phyloP scores from a whole-genome alignment of 2,888 invertebrate genomes.

The Oasisia sp. region DNA sequence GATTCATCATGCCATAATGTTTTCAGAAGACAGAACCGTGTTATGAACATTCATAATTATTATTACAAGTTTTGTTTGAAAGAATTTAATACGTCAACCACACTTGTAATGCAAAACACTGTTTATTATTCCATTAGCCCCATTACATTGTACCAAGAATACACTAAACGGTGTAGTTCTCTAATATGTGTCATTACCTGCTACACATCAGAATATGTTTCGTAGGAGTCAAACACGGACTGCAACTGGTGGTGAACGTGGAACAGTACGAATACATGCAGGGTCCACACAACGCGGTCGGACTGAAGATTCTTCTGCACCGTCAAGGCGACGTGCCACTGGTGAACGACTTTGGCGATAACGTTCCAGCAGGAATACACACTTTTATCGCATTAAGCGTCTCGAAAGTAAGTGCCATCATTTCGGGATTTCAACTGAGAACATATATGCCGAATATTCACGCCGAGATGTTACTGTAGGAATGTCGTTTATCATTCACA shows the following conservation, averaged over 20 bases:
- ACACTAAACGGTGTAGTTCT: too few species aligned
- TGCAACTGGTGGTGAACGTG: slow-evolving; percentile 35
- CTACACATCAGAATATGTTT: background rate
- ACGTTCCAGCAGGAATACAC: slow-evolving; percentile 33
- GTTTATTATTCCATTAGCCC: background rate
- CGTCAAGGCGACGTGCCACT: slow-evolving; percentile 30
- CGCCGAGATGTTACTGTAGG: too few species aligned
- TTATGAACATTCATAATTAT: too few species aligned
- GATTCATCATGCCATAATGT: too few species aligned
- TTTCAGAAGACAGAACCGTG: too few species aligned
- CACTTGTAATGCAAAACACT: too few species aligned
- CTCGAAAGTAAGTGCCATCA: background rate
- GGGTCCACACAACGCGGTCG: slow-evolving; percentile 36
- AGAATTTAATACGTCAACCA: too few species aligned
- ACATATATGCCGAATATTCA: background rate
- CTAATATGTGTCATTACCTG: background rate
- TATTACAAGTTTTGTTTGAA: too few species aligned
- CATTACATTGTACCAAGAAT: too few species aligned
- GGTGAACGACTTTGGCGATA: slow-evolving; percentile 31
- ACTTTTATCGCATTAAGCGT: background rate
- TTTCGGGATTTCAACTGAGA: background rate
- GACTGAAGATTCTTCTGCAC: slow-evolving; percentile 34
- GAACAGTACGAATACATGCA: slow-evolving; percentile 41
- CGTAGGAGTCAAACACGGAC: slow-evolving; percentile 32
- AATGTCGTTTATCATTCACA: background rate